Base-by-base conservation (phyloP, 2,113 vertebrate genomes). In the western clawed frog (Xenopus tropicalis) region DNA sequence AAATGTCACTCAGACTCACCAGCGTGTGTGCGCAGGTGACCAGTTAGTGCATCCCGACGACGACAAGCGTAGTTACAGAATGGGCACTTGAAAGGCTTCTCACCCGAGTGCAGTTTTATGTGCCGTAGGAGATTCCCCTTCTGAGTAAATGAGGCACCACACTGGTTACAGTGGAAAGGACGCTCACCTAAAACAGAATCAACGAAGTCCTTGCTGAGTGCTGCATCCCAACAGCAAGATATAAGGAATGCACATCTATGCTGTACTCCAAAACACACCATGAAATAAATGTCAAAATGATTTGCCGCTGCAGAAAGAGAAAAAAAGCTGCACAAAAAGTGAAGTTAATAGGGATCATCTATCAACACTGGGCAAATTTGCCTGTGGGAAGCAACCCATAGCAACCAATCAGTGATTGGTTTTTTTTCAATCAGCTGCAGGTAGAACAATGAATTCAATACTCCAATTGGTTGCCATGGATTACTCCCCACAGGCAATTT, bases 71-170 rank as follows among this genome's bases (percentile, higher is more conserved):
- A 98, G 86, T 93, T 95, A 82, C 96, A 98, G 83, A 96, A 91
- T 70, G 92, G 94, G 71, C 96, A 98, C 80, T 98, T 98, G 90
- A 98, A 98, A 83, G 96, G 96, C 81, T 98, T 98, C 87, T 98
- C 96, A 25, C 96, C 96, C 0, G 96, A 98, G 83, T 98, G 96
- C 83, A 98, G 87, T 79, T 98, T 98, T 86, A 97, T 98, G 88
- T 98, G 96, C 2, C 96, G 95, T 72, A 98, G 82, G 69, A 98
- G 86, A 87, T 98, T 98, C n/a, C 96, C 96, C 83, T 98, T 98
- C 86, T 98, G 96, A 16, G 96, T 98, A 87, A 98, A 98, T 81
- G 96, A 98, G 70, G 96, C 96, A 2, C 96, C 96, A 0, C 96
- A 98, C 90, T 98, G 95, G 88, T 94, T 97, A 87, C 96, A 98